A percentile compares a stretch with the other conserved stretches of the same genome.
Conservation (phyloP, 2,797 vertebrate species). For the Nasua narica region DNA sequence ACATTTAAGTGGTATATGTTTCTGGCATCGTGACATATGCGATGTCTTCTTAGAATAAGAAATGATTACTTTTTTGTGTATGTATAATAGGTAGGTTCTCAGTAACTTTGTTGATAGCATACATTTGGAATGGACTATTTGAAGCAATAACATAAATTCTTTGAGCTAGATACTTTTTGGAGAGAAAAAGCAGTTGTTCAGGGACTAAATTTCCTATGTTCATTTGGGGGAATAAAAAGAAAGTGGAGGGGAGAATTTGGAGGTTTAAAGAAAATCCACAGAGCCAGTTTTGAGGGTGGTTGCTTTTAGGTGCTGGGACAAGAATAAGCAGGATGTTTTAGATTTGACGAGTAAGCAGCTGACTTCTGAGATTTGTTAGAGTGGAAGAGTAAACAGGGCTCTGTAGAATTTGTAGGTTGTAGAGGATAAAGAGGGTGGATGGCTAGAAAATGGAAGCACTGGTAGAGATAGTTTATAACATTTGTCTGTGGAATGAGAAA, state of each 20-base stretch:
- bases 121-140: neutral
- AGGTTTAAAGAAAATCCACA: slow-evolving; percentile 2
- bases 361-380: neutral
- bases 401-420: neutral
- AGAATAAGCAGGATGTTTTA: neutral
- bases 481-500: neutral
- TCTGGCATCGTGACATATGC: neutral
- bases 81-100: neutral
- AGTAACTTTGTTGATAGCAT: neutral
- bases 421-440: neutral
- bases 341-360: neutral
- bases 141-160: neutral
- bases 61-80: neutral
- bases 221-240: neutral
- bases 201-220: neutral
- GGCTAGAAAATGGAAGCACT: neutral
- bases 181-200: neutral
- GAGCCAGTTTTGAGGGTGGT: neutral
- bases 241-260: neutral
- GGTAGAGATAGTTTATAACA: neutral
- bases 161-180: neutral
- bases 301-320: neutral
- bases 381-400: neutral
- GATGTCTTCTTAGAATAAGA: neutral
- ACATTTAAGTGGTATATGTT: neutral